Conservation (phyloP, 2,888 invertebrate species). For the Latrodectus hesperus region DNA sequence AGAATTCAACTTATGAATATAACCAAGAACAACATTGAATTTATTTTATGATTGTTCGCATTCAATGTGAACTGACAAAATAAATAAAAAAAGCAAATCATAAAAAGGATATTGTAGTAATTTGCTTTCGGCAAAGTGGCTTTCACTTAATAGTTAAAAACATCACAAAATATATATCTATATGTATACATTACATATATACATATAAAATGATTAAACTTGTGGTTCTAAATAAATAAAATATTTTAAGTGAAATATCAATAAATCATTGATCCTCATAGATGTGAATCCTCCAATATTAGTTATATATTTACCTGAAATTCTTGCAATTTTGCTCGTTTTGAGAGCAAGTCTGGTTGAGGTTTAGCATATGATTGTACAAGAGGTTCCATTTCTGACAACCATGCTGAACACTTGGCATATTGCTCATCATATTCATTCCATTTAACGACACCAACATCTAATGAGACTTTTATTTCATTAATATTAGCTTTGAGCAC, state of each 20-base stretch:
- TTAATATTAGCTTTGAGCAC: slow-evolving; percentile 84
- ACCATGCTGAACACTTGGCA: slow-evolving; percentile 90
- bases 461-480: slow-evolving; percentile 86
- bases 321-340: slow-evolving; percentile 91
- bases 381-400: slow-evolving; percentile 88
- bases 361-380: slow-evolving; percentile 93
- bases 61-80: no score
- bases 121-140: no score
- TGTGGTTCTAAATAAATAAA: not conserved
- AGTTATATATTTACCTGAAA: slow-evolving; percentile 80
- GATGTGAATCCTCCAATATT: no score
- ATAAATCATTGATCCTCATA: no score
- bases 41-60: no score
- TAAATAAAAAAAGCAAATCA: no score
- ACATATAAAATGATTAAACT: not conserved
- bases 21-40: no score
- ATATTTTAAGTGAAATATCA: not conserved
- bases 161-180: no score
- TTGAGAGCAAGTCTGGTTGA: slow-evolving; percentile 91
- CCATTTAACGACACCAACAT: slow-evolving; percentile 93
- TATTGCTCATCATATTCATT: slow-evolving; percentile 95
- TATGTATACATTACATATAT: not conserved
- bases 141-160: no score
- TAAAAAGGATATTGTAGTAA: no score
- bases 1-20: no score